Conservation (phyloP, 2,888 invertebrate genomes). For the Dascillus cervinus region DNA sequence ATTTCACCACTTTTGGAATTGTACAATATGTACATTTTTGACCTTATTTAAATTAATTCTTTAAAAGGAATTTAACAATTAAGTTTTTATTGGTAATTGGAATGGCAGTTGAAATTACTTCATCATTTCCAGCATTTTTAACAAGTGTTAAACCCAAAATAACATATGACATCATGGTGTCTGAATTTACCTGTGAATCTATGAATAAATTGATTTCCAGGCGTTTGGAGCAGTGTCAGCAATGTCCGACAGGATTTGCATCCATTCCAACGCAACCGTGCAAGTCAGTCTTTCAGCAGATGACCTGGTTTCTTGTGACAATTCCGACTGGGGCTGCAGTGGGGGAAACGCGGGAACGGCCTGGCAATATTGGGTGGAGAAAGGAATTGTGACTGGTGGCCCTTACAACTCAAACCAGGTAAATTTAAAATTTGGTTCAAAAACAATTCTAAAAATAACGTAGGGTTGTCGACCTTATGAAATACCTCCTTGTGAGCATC, state of each 20-base stretch:
- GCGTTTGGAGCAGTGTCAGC: constrained; percentile 87
- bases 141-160: too few species aligned
- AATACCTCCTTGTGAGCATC: constrained; percentile 84
- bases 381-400: constrained; percentile 85
- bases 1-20: too few species aligned
- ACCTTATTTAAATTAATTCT: too few species aligned
- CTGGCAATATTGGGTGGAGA: constrained; percentile 80
- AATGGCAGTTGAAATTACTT: too few species aligned
- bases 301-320: constrained; percentile 67
- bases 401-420: constrained; percentile 62
- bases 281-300: constrained; percentile 77
- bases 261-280: constrained; percentile 62
- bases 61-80: too few species aligned
- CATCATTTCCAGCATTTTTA: too few species aligned
- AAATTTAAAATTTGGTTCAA: too few species aligned
- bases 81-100: too few species aligned
- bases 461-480: constrained; percentile 82
- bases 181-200: too few species aligned
- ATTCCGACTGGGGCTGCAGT: constrained; percentile 25
- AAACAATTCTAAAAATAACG: background rate
- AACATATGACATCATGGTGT: too few species aligned
- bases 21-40: too few species aligned
- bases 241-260: constrained; percentile 83
- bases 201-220: too few species aligned
- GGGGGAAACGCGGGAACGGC: constrained; percentile 75